Conservation (phyloP, 64 coral and sea anemone species). For the Pocillopora verrucosa region DNA sequence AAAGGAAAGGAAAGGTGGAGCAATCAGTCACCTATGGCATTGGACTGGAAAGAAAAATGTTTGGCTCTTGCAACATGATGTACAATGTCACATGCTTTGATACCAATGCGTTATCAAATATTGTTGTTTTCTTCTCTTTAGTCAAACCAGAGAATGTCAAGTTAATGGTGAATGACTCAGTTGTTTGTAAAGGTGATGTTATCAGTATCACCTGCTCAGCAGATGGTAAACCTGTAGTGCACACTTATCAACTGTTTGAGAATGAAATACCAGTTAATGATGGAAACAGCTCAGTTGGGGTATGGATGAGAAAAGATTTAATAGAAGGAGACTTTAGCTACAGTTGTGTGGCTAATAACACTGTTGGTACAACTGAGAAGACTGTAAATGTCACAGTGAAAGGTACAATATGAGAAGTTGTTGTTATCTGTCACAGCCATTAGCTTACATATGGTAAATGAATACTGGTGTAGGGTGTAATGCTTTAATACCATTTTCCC, state of each 20-base stretch:
- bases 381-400: neutral
- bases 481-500: no score
- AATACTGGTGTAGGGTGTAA: no score
- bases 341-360: slow-evolving; percentile 15
- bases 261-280: neutral
- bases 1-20: no score
- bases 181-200: neutral
- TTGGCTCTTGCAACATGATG: no score
- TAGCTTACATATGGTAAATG: neutral
- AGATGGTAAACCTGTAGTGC: neutral
- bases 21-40: no score
- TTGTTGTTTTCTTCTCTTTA: neutral
- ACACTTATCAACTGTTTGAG: slow-evolving; percentile 6
- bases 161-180: neutral
- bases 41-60: no score
- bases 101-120: no score
- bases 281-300: no score
- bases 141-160: neutral
- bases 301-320: neutral
- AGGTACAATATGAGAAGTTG: neutral
- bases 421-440: neutral
- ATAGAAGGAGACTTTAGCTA: neutral
- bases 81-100: no score
- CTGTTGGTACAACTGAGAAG: neutral
- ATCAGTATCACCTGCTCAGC: slow-evolving; percentile 7